Conservation (phyloP, 2,797 vertebrate genomes). For the Synaphobranchus kaupii region DNA sequence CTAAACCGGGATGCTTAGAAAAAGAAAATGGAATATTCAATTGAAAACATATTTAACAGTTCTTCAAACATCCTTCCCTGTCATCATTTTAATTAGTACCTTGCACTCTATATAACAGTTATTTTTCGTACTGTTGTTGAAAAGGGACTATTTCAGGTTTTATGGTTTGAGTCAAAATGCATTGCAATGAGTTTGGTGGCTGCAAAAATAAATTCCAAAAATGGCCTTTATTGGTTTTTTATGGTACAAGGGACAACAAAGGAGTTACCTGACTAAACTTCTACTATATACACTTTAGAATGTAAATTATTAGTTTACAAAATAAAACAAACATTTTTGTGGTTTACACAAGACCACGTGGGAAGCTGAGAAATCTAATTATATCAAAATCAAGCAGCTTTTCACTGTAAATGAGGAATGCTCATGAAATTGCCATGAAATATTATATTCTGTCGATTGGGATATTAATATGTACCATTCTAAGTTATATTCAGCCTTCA, state of each 20-base stretch:
- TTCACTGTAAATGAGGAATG: neutral
- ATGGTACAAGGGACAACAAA: neutral
- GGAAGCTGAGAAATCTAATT: neutral
- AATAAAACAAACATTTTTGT: neutral
- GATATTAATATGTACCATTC: neutral
- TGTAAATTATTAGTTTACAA: neutral
- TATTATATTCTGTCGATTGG: neutral
- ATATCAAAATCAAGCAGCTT: neutral
- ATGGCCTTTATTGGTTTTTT: neutral
- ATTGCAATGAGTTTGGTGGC: neutral
- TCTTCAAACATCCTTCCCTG: neutral
- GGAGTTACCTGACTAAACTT: neutral
- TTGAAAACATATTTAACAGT: constrained; percentile 6
- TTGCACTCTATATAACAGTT: neutral
- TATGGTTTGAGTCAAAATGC: neutral
- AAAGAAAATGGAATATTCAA: neutral
- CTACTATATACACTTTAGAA: neutral
- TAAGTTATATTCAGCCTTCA: neutral
- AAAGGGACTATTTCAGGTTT: neutral
- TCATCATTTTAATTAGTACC: neutral
- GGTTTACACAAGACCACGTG: neutral
- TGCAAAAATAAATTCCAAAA: neutral
- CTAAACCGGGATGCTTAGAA: neutral
- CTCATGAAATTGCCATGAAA: neutral
- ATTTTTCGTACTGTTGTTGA: neutral